Base-by-base conservation (phyloP, 2,113 vertebrate genomes). In the Lonchura striata region DNA sequence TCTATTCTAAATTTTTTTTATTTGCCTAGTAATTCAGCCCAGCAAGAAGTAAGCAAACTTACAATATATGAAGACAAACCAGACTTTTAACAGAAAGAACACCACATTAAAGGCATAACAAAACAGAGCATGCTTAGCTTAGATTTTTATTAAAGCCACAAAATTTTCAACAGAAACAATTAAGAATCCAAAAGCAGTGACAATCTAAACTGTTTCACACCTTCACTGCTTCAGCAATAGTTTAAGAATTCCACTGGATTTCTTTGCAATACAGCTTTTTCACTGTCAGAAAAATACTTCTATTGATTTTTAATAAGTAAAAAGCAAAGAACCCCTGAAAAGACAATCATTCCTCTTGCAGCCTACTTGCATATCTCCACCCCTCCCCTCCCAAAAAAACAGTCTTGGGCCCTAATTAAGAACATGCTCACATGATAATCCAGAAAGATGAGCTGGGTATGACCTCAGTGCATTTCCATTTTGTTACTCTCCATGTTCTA, bases 391-490 rank as follows among this genome's bases (percentile, higher is more conserved):
- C 66, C 24, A 9, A 53, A 66, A 46, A 44, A 3, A 1, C 17
- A 25, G 21, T 61, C 42, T 59, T 65, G 17, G 47, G 54, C 27
- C 59, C 80, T 46, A 15, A 82, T 21, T 22, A 92, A 78, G 41
- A 77, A 59, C 60, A 66, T 3, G 12, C 47, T 66, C n/a, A 46
- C 23, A 50, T 9, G 46, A 77, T 0, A 1, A 66, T 57, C 66
- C 9, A 1, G 64, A 57, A 83, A 74, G 60, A 86, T 70, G 72
- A 78, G 80, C 65, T 54, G 42, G 17, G 7, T 59, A 91, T 66
- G 76, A 92, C 72, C 76, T 63, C 60, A 59, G 46, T 24, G 18
- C 47, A 78, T 84, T 87, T 87, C 47, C 53, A 28, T 82, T 94
- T 92, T 92, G 22, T 69, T 85, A 63, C 56, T 60, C 54, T 77